Evolutionary conservation across 2,888 invertebrate species (phyloP).

Genomic region (Aquatica leii): DNA sequence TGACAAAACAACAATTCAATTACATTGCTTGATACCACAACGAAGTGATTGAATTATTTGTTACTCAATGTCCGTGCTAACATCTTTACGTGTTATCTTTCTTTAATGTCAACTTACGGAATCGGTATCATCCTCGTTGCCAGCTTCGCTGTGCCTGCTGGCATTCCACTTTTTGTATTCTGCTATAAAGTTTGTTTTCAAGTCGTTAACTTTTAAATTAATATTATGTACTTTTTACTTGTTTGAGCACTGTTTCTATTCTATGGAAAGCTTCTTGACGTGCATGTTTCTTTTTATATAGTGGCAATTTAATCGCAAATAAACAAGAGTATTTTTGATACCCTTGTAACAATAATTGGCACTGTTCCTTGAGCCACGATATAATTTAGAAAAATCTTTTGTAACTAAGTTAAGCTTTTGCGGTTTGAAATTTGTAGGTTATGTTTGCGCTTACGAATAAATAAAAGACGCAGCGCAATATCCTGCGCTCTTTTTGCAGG

Average conservation of each 20-base stretch:
- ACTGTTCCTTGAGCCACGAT: background rate
- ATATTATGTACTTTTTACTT: background rate
- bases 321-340: background rate
- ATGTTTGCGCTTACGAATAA: background rate
- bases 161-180: background rate
- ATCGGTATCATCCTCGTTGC: no score
- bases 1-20: background rate
- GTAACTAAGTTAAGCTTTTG: background rate
- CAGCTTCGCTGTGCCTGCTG: background rate
- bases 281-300: no score
- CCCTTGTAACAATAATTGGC: conserved; percentile 2
- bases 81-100: background rate
- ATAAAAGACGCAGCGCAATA: background rate
- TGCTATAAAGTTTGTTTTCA: background rate
- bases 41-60: background rate
- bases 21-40: background rate
- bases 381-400: conserved; percentile 1
- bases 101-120: background rate
- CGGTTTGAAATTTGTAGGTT: conserved; percentile 2
- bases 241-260: background rate
- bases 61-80: background rate
- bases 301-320: background rate
- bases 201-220: background rate
- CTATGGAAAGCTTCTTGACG: background rate
- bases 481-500: background rate